phyloP scores from a whole-genome alignment of 2,797 vertebrate species.

The Hippoglossus hippoglossus region DNA sequence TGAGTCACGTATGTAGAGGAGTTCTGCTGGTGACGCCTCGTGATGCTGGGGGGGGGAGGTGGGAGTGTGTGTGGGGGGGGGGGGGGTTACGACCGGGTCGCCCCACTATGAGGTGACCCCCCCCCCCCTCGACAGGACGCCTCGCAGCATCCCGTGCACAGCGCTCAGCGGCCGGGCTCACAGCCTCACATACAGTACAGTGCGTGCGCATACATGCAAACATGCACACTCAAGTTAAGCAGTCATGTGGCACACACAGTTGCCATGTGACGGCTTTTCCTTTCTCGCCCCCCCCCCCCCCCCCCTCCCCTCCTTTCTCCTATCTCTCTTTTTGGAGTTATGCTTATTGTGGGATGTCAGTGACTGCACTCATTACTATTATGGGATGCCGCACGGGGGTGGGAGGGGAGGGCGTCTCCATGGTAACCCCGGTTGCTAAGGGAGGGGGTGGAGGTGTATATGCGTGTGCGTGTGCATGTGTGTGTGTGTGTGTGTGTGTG shows the following conservation, averaged over 20 bases:
- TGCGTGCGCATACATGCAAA: slow-evolving; percentile 69
- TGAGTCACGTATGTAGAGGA: slow-evolving; percentile 8
- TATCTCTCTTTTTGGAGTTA: slow-evolving; percentile 86
- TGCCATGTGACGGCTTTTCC: slow-evolving; percentile 80
- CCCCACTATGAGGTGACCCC: slow-evolving; percentile 8
- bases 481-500: too few species aligned
- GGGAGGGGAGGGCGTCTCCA: slow-evolving; percentile 81
- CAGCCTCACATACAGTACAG: slow-evolving; percentile 45
- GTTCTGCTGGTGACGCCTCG: background rate
- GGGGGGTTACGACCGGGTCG: slow-evolving; percentile 24
- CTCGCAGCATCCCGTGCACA: slow-evolving; percentile 4
- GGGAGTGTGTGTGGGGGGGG: background rate
- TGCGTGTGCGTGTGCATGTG: background rate
- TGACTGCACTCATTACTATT: slow-evolving; percentile 87
- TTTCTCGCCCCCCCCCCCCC: background rate
- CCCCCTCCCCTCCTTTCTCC: slow-evolving; percentile 54
- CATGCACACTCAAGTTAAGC: slow-evolving; percentile 79
- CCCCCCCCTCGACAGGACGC: background rate
- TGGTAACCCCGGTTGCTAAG: slow-evolving; percentile 84
- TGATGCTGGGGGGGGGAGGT: background rate
- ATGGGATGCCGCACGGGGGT: slow-evolving; percentile 82
- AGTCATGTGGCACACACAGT: slow-evolving; percentile 82
- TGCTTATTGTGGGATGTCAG: slow-evolving; percentile 91
- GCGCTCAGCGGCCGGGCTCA: slow-evolving; percentile 12
- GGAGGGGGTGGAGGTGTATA: slow-evolving; percentile 69